Base-by-base conservation (phyloP, 1,140 invertebrate species). In the Contarinia nasturtii region DNA sequence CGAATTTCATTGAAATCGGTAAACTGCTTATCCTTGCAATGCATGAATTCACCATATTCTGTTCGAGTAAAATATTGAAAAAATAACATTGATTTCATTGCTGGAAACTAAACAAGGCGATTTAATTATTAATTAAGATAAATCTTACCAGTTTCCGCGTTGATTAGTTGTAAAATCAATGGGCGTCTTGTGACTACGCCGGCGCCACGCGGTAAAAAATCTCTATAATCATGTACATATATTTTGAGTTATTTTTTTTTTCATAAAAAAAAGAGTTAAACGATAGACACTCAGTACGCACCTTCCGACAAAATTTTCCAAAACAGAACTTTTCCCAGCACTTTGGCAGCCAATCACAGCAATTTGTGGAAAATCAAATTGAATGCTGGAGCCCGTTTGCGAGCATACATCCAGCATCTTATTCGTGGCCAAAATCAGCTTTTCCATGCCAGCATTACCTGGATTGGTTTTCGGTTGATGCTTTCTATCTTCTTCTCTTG, bases 261-360 rank as follows among this genome's bases (percentile, higher is more conserved):
- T 27, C 27, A 5, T 27, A 27, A 10, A 27, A 27, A 27, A 27
- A n/a, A n/a, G n/a, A n/a, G 34, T 10, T n/a, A 36, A 36, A 36
- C 8, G 34, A 36, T 10, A 36, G 8, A n/a, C 8, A 36, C n/a
- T 36, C n/a, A 8, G n/a, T 10, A 15, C 37, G 45, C 94, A 94
- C 48, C 82, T 76, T 0, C 96, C 95, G n/a, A 99, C 95, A 20
- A 99, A 71, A 66, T 88, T 89, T 68, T 99, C 96, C 53, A 99
- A 80, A 11, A 99, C 95, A 33, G 96, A 98, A 74, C 93, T 98
- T 70, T 99, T 99, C 41, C 96, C 96, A 46, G 95, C 93, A 70
- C 94, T 98, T 90, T 98, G 66, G 37, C 61, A 56, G 53, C 37
- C 37, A 18, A 40, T 40, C 14, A 40, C 37, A n/a, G 37, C 37